These are phyloP conservation scores for Rissa tridactyla DNA, from an alignment of 2,113 vertebrate species.

Conservation along the genomic window DNA sequence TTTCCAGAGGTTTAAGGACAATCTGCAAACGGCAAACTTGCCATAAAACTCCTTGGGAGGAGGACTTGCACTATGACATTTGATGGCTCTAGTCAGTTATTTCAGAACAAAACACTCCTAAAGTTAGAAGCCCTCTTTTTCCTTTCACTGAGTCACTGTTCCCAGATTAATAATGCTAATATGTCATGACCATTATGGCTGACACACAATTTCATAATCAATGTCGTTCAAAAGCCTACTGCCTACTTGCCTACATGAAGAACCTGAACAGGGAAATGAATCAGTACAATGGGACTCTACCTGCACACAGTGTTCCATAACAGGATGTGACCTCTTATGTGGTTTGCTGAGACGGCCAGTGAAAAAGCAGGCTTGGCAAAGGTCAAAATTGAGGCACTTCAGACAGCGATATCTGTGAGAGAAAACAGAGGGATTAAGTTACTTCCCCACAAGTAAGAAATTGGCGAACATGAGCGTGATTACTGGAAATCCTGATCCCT, in stretches of 20 bases:
- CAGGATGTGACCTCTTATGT: constrained; percentile 78
- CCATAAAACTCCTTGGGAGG: not conserved
- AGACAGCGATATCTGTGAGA: constrained; percentile 81
- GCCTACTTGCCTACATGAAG: not conserved
- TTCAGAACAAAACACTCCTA: not conserved
- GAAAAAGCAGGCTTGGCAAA: constrained; percentile 87
- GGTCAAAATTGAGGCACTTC: constrained; percentile 84
- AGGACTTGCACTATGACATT: not conserved
- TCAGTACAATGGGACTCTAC: constrained; percentile 48
- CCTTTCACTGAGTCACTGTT: not conserved
- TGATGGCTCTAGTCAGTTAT: not conserved
- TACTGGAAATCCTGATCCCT: not conserved
- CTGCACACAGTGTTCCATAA: constrained; percentile 79
- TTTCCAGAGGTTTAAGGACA: not conserved
- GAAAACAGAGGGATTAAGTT: not conserved
- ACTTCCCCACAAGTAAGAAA: not conserved
- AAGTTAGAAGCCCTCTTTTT: not conserved
- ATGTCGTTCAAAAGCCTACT: not conserved
- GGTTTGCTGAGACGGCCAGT: constrained; percentile 68
- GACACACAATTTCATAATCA: not conserved
- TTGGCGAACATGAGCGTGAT: not conserved
- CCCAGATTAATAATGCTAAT: not conserved
- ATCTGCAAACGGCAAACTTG: not conserved
- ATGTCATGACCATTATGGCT: not conserved
- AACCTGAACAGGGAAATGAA: not conserved